A percentile compares a stretch with the other conserved stretches of the same genome.
These are phyloP conservation scores for Sialis lutaria DNA, from an alignment of 2,888 invertebrate genomes.

Conservation along the genomic window DNA sequence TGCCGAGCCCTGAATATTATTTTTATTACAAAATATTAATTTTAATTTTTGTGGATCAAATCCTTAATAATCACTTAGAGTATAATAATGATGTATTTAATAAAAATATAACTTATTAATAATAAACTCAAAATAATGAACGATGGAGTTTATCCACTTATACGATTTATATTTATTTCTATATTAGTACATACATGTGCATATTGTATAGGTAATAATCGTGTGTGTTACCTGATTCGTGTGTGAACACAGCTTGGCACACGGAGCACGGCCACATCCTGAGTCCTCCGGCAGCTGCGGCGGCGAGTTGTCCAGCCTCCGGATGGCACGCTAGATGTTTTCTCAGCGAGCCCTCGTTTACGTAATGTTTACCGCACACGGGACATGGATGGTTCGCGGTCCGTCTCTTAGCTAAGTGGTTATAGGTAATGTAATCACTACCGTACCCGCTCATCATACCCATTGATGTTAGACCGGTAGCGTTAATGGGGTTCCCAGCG, in stretches of 20 bases:
- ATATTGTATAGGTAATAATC: background rate
- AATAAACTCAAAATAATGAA: background rate
- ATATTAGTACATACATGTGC: too few species aligned
- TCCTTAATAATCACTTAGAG: too few species aligned
- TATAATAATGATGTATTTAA: too few species aligned
- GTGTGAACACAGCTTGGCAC: slow-evolving; percentile 87
- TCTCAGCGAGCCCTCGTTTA: slow-evolving; percentile 81
- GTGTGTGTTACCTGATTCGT: slow-evolving; percentile 66
- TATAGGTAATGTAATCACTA: slow-evolving; percentile 20
- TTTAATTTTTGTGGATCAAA: too few species aligned
- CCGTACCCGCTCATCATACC: slow-evolving; percentile 15
- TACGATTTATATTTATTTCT: background rate
- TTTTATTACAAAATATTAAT: too few species aligned
- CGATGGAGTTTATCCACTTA: background rate
- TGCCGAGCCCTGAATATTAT: too few species aligned
- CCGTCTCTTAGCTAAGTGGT: slow-evolving; percentile 80
- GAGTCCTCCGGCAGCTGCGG: slow-evolving; percentile 60
- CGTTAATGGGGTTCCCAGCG: background rate
- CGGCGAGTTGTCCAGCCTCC: slow-evolving; percentile 72
- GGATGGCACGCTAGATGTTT: slow-evolving; percentile 90
- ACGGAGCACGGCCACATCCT: slow-evolving; percentile 95
- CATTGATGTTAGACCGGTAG: slow-evolving; percentile 2
- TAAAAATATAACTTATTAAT: too few species aligned
- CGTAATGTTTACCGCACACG: slow-evolving; percentile 89
- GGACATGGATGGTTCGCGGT: slow-evolving; percentile 91